A percentile compares a stretch with the other conserved stretches of the same genome.
These are phyloP conservation scores for Eidolon helvum DNA, from an alignment of 2,113 vertebrate species.

Conservation along the genomic window DNA sequence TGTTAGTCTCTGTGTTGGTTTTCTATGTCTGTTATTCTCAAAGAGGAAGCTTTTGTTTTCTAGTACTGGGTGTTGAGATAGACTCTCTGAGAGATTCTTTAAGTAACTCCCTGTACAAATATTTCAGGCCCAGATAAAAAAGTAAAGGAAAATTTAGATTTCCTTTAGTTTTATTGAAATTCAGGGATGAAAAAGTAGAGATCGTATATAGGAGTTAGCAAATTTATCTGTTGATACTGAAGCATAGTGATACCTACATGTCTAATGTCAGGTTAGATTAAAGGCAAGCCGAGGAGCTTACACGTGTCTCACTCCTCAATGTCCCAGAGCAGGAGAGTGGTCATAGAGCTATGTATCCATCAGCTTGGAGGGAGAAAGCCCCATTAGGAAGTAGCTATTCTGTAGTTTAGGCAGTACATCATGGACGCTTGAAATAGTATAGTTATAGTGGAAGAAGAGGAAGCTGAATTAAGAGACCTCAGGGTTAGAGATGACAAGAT, in stretches of 20 bases:
- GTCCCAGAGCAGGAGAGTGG: not conserved
- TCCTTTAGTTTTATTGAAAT: not conserved
- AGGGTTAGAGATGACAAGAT: not conserved
- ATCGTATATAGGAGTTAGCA: not conserved
- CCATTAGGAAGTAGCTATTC: not conserved
- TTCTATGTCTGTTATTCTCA: not conserved
- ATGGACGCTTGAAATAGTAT: not conserved
- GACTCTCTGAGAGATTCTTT: not conserved
- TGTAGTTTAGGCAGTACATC: not conserved
- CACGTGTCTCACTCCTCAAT: not conserved
- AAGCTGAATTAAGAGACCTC: not conserved
- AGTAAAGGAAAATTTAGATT: not conserved
- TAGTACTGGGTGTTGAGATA: not conserved
- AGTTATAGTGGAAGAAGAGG: not conserved
- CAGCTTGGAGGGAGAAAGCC: not conserved
- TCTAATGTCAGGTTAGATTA: not conserved
- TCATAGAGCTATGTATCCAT: not conserved
- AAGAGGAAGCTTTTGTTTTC: not conserved
- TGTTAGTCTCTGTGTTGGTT: not conserved
- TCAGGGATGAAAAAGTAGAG: not conserved
- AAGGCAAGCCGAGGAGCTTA: not conserved
- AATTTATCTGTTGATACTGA: not conserved
- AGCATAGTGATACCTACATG: not conserved
- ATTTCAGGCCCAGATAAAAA: conserved; percentile 3
- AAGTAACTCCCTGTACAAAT: not conserved